Evolutionary conservation across 2,888 invertebrate genomes (phyloP).

Genomic region (Drosophila paramelanica): DNA sequence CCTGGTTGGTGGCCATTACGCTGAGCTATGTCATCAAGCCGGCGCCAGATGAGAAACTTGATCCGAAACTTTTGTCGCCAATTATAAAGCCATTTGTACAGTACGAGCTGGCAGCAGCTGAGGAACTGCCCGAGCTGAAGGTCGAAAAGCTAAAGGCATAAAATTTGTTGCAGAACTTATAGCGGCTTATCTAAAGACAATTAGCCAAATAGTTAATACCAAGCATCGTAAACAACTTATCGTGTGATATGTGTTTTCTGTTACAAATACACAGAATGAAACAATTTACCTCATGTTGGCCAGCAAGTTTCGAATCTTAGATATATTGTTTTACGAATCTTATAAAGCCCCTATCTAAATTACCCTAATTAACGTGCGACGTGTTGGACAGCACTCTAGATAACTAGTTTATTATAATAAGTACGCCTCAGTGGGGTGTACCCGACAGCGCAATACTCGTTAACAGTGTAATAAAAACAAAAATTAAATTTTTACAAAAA

Average conservation of each 20-base stretch:
- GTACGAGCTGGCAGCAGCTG: constrained; percentile 33
- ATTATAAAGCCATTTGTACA: constrained; percentile 32
- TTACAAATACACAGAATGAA: background rate
- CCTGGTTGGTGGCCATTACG: constrained; percentile 86
- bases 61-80: constrained; percentile 64
- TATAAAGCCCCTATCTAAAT: constrained; percentile 7
- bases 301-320: background rate
- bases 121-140: constrained; percentile 53
- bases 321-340: constrained; percentile 9
- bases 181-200: background rate
- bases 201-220: constrained; percentile 4
- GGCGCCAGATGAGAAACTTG: constrained; percentile 58
- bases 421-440: too few relatives aligned
- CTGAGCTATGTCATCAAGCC: constrained; percentile 86
- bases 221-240: constrained; percentile 2
- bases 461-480: too few relatives aligned
- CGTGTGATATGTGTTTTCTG: too few relatives aligned
- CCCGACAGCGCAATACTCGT: too few relatives aligned
- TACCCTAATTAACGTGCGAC: background rate
- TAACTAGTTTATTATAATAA: background rate
- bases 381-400: background rate
- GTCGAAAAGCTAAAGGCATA: constrained; percentile 13
- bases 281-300: background rate
- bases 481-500: too few relatives aligned
- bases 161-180: background rate